Evolutionary conservation across 2,888 invertebrate species (phyloP).

Genomic region (Bimastos eiseni): DNA sequence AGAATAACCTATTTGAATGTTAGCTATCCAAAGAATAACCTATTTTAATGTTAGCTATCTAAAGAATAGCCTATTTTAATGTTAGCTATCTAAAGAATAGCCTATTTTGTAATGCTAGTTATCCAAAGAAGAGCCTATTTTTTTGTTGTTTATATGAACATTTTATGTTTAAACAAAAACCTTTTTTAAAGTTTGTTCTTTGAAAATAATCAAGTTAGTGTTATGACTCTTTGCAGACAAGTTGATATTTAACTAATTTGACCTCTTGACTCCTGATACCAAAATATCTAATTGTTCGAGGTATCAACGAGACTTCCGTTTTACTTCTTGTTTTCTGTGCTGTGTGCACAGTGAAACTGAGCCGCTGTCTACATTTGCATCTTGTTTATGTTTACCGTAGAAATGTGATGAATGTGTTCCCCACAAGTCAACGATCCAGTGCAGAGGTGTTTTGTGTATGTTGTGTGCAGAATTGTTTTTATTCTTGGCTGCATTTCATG

Average conservation of each 20-base stretch:
- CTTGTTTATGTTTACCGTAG: background rate
- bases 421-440: background rate
- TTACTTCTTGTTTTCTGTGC: background rate
- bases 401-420: background rate
- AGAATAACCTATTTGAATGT: background rate
- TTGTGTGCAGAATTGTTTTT: background rate
- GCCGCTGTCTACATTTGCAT: background rate
- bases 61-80: background rate
- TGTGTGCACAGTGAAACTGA: background rate
- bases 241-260: too few species aligned
- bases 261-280: too few species aligned
- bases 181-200: background rate
- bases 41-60: conserved; percentile 13
- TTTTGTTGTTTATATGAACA: background rate
- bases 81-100: background rate
- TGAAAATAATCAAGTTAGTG: background rate
- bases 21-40: background rate
- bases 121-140: background rate
- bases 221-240: too few species aligned
- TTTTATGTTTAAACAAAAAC: background rate
- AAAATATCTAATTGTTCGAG: too few species aligned
- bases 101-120: too few species aligned
- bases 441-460: background rate
- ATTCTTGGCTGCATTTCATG: background rate
- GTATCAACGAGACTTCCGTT: background rate